Percentiles rank a stretch among this genome's conserved stretches.
phyloP scores from a whole-genome alignment of 2,888 invertebrate genomes.

The Megamerina dolium region DNA sequence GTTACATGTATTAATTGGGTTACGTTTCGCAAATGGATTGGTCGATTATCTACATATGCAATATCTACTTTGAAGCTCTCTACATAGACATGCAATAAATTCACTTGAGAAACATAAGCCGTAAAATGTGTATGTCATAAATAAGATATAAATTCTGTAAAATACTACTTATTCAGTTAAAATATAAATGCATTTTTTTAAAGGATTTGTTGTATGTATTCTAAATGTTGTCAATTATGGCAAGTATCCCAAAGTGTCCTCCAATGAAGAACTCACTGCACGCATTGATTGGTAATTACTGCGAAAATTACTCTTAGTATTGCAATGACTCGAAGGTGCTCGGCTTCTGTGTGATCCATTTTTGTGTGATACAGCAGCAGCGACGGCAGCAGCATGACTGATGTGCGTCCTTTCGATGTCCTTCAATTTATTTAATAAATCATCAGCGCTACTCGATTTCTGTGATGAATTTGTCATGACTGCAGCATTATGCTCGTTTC shows the following conservation, averaged over 20 bases:
- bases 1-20: conserved; percentile 19
- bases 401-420: conserved; percentile 42
- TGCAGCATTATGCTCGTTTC: conserved; percentile 23
- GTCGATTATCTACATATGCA: too few species aligned
- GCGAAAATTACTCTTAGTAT: conserved; percentile 20
- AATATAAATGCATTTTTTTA: conserved; percentile 17
- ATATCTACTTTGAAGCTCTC: conserved; percentile 16
- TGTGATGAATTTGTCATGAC: conserved; percentile 28
- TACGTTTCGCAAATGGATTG: conserved; percentile 45
- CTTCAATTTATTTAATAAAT: conserved; percentile 40
- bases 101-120: conserved; percentile 41
- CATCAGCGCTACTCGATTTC: conserved; percentile 42
- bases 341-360: conserved; percentile 21
- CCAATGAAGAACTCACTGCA: conserved; percentile 48
- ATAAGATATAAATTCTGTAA: not conserved
- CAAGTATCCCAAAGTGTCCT: conserved; percentile 51
- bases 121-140: conserved; percentile 7
- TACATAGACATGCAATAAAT: conserved; percentile 14
- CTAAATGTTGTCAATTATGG: conserved; percentile 36
- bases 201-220: too few species aligned
- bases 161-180: not conserved
- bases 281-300: conserved; percentile 48
- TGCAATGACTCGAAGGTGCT: not conserved
- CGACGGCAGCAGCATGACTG: too few species aligned
- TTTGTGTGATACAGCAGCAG: conserved; percentile 25